A percentile compares a stretch with the other conserved stretches of the same genome.
phyloP scores from a whole-genome alignment of 2,113 vertebrate species.

The Rhea americana region DNA sequence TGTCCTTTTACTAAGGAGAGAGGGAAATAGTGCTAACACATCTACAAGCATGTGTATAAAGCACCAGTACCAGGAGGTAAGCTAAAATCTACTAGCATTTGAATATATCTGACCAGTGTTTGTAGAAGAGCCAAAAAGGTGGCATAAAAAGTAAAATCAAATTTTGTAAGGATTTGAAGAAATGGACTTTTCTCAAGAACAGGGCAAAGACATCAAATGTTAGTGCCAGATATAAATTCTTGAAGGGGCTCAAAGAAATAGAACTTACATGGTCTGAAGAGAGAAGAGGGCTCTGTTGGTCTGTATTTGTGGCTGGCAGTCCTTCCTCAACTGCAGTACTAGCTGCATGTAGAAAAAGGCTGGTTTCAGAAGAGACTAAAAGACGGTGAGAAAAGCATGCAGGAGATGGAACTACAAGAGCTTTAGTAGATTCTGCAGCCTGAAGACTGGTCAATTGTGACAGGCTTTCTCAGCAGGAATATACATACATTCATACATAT shows the following conservation, averaged over 20 bases:
- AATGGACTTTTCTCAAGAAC: neutral
- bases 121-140: neutral
- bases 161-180: neutral
- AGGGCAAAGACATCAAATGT: neutral
- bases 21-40: neutral
- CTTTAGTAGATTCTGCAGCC: neutral
- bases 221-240: neutral
- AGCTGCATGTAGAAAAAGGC: rapidly evolving
- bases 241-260: neutral
- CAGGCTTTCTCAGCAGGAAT: neutral
- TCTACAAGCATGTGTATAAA: neutral
- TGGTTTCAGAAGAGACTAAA: neutral
- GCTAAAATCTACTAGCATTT: neutral
- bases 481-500: neutral
- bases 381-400: neutral
- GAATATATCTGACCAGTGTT: neutral
- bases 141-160: neutral
- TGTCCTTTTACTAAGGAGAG: neutral
- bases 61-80: neutral
- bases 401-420: neutral
- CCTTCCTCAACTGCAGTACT: neutral
- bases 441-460: neutral
- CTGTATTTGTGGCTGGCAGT: neutral
- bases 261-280: neutral
- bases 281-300: neutral